Evolutionary conservation across 2,888 invertebrate genomes (phyloP).

Genomic region (Pilophorus perplexus): DNA sequence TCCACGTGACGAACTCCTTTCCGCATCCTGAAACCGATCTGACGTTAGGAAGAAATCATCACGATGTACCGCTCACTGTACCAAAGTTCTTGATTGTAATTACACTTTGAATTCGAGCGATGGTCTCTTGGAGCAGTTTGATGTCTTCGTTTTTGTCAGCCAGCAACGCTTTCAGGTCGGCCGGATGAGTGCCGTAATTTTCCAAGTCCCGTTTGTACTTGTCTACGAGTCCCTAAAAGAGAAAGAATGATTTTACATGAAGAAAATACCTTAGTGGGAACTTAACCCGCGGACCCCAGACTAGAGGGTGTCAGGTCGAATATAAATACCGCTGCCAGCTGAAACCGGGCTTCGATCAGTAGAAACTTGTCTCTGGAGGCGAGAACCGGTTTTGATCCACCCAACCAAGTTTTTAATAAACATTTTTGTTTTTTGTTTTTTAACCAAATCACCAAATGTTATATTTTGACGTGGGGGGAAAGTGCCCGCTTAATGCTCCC

Average conservation of each 20-base stretch:
- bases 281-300: too few species aligned
- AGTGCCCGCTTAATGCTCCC: too few species aligned
- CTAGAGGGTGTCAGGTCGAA: too few species aligned
- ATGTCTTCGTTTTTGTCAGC: conserved; percentile 71
- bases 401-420: too few species aligned
- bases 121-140: conserved; percentile 56
- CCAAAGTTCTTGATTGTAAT: background rate
- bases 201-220: conserved; percentile 50
- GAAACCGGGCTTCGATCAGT: too few species aligned
- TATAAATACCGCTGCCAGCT: background rate
- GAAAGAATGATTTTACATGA: conserved; percentile 8
- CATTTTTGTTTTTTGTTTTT: too few species aligned
- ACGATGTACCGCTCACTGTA: background rate
- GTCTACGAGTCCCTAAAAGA: conserved; percentile 47
- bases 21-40: conserved; percentile 20
- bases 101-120: conserved; percentile 49
- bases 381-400: too few species aligned
- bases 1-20: conserved; percentile 38
- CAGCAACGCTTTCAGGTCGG: conserved; percentile 62
- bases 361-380: too few species aligned
- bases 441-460: too few species aligned
- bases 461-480: too few species aligned
- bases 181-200: conserved; percentile 53
- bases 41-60: background rate
- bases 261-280: background rate